These are phyloP conservation scores for Hydraecia micacea DNA, from an alignment of 2,888 invertebrate species.

Conservation along the genomic window DNA sequence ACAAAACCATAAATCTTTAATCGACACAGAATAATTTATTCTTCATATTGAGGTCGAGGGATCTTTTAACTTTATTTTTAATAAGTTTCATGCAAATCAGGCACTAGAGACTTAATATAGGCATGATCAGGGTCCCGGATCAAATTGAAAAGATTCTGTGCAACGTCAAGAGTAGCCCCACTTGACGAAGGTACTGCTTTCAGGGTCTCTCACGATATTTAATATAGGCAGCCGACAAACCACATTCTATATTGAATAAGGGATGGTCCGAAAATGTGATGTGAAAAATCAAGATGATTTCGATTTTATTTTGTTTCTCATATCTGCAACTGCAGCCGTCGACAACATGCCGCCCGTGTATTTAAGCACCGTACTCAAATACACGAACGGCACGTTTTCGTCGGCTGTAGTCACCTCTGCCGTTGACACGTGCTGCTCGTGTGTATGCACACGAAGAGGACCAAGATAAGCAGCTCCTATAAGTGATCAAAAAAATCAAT, in stretches of 20 bases:
- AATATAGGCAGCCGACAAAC: constrained; percentile 82
- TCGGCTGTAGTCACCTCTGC: too few species aligned
- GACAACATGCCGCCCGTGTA: not conserved
- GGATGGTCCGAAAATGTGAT: constrained; percentile 42
- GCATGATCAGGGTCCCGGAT: constrained; percentile 81
- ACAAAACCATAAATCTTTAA: constrained; percentile 54
- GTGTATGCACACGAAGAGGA: too few species aligned
- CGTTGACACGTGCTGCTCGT: too few species aligned
- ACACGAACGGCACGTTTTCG: too few species aligned
- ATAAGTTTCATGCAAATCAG: constrained; percentile 89
- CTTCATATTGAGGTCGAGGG: constrained; percentile 71
- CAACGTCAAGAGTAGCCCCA: constrained; percentile 82
- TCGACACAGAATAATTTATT: constrained; percentile 72
- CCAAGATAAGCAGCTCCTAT: too few species aligned
- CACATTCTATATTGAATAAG: constrained; percentile 78
- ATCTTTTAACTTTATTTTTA: constrained; percentile 80
- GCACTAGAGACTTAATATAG: constrained; percentile 83
- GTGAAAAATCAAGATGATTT: constrained; percentile 22
- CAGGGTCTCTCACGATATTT: constrained; percentile 78
- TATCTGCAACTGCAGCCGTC: not conserved
- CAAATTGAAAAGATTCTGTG: constrained; percentile 85
- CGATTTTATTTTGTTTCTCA: constrained; percentile 12
- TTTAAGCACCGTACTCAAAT: not conserved
- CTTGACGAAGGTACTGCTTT: constrained; percentile 87
- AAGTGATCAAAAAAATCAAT: too few species aligned